These are phyloP conservation scores for Mythimna pallens DNA, from an alignment of 2,888 invertebrate genomes.

Conservation along the genomic window DNA sequence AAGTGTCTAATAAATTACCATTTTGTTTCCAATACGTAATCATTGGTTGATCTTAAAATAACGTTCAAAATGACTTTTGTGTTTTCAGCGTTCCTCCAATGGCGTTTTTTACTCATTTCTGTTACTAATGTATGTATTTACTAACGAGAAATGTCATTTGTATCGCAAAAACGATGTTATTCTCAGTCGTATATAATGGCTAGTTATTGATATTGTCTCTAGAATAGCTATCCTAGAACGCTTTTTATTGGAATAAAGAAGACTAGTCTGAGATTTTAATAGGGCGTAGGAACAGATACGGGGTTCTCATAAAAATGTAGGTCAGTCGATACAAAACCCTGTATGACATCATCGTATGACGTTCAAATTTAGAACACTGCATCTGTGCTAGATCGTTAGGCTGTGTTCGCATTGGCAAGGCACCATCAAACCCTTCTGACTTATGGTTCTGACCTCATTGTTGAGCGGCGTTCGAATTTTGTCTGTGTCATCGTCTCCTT, in stretches of 20 bases:
- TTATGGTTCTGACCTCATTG: slow-evolving; percentile 45
- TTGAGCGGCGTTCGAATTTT: slow-evolving; percentile 38
- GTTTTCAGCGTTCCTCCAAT: slow-evolving; percentile 20
- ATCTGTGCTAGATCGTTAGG: slow-evolving; percentile 29
- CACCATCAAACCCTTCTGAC: slow-evolving; percentile 37
- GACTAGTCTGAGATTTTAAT: neutral
- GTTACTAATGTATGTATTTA: slow-evolving; percentile 3
- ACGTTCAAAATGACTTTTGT: slow-evolving; percentile 21
- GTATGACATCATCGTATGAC: slow-evolving; percentile 34
- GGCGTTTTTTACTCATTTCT: slow-evolving; percentile 27
- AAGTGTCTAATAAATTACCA: slow-evolving; percentile 35
- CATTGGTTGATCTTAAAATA: slow-evolving; percentile 26
- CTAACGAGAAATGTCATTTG: slow-evolving; percentile 4
- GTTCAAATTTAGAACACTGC: slow-evolving; percentile 26
- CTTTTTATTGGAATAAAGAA: neutral
- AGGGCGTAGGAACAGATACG: neutral
- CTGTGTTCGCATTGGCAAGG: slow-evolving; percentile 26
- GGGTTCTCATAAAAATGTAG: slow-evolving; percentile 12
- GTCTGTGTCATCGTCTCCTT: slow-evolving; percentile 42
- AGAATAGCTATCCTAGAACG: neutral
- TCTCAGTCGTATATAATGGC: neutral
- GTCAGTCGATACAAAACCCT: slow-evolving; percentile 9
- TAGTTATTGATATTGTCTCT: neutral
- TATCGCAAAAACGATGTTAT: slow-evolving; percentile 12
- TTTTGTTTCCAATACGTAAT: slow-evolving; percentile 26